Evolutionary conservation across 2,797 vertebrate genomes (phyloP).

Genomic region (Peromyscus eremicus): DNA sequence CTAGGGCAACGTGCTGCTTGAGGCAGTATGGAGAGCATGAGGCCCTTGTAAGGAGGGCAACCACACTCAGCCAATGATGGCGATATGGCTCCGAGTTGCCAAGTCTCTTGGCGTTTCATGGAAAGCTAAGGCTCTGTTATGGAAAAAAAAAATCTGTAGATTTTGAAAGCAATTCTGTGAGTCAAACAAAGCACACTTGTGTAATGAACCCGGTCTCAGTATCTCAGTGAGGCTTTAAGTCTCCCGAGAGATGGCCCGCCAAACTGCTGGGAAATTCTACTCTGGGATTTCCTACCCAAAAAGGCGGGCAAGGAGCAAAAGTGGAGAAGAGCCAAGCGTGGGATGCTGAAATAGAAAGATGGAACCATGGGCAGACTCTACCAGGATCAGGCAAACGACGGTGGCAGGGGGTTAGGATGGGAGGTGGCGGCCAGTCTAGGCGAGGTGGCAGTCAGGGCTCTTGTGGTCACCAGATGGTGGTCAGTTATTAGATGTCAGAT

Average conservation of each 20-base stretch:
- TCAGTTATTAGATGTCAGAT: neutral
- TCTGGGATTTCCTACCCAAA: neutral
- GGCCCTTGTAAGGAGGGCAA: neutral
- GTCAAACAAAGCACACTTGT: slow-evolving; percentile 25
- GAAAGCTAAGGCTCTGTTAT: slow-evolving; percentile 37
- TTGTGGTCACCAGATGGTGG: neutral
- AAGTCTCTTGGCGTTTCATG: slow-evolving; percentile 48
- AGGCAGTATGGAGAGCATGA: neutral
- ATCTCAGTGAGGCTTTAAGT: neutral
- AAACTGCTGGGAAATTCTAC: neutral
- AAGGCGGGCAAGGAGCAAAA: neutral
- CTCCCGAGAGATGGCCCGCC: neutral
- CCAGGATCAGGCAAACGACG: neutral
- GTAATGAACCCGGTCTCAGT: neutral
- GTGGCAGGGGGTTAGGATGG: neutral
- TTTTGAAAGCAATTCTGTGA: slow-evolving; percentile 33
- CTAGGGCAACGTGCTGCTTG: neutral
- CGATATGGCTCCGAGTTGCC: neutral
- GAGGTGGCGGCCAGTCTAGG: neutral
- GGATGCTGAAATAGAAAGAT: neutral
- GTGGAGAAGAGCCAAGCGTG: neutral
- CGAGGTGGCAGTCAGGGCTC: neutral
- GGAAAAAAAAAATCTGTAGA: slow-evolving; percentile 35
- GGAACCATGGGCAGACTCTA: neutral
- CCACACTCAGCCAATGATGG: neutral